Evolutionary conservation across 2,113 vertebrate genomes (phyloP).

Genomic region (Setophaga petechia): DNA sequence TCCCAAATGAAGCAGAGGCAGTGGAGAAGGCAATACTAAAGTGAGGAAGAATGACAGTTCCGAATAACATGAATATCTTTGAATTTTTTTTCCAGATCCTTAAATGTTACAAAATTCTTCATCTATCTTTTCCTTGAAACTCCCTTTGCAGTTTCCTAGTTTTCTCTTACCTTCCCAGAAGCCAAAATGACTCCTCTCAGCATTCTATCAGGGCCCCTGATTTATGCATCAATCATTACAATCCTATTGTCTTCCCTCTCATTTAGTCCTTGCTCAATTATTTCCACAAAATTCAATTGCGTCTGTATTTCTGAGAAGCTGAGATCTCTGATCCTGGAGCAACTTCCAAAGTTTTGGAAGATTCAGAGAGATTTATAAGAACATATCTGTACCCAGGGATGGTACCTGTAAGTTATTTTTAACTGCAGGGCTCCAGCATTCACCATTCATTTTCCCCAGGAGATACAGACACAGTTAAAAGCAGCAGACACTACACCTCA

Average conservation of each 20-base stretch:
- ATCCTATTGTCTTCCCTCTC: neutral
- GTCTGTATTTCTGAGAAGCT: neutral
- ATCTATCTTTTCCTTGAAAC: neutral
- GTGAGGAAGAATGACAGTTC: neutral
- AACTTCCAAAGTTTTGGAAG: neutral
- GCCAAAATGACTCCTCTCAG: neutral
- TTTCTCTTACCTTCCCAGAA: neutral
- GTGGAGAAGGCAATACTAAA: neutral
- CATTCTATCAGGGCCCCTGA: neutral
- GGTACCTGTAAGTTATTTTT: neutral
- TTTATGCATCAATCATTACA: neutral
- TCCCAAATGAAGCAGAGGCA: neutral
- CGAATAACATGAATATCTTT: neutral
- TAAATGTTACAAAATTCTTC: neutral
- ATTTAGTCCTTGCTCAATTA: neutral
- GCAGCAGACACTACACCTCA: neutral
- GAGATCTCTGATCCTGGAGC: neutral
- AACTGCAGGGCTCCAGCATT: neutral
- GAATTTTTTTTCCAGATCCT: neutral
- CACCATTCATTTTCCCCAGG: neutral
- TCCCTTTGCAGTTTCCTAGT: neutral
- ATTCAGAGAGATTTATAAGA: neutral
- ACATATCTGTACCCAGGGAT: neutral
- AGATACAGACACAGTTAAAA: neutral
- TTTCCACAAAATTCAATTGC: neutral